Evolutionary conservation across 2,888 invertebrate genomes (phyloP), one percentile per base, ranked within the genome.

Genomic region (Noctua janthe): DNA sequence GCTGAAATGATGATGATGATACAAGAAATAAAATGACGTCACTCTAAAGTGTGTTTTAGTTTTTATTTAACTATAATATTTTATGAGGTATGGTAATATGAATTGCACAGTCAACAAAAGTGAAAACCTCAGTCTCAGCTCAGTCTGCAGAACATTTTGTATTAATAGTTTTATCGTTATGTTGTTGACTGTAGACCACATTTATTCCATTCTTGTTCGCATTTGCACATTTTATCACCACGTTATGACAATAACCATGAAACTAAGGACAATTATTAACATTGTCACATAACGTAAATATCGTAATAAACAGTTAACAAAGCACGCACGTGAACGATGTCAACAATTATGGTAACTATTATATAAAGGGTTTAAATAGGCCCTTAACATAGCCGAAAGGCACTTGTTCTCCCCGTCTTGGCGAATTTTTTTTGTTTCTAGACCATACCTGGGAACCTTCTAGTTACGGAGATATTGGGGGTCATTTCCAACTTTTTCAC

Each of bases 281-380:
- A n/a, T 51, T 85, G 81, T 85, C 78, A 71, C 47, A 39, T 76
- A 71, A 56, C 66, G 56, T 74, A 75, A 74, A 76, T 76, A 72
- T n/a, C 4, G 69, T 76, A 35, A 70, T 69, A 70, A 29, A 43
- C 43, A 59, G 56, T 35, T 29, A 51, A 64, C 23, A 51, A 29
- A 51, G 11, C 49, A 62, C 8, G 1, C 23, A 29, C 11, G 23
- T 43, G 43, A 29, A 29, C 8, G 17, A 35, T 77, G 29, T 29
- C 49, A 51, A 29, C 29, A 77, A 43, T 47, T 47, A 29, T 29
- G 29, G 11, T 49, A 49, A 15, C 51, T 8, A 10, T 43, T 43
- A 43, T 43, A 43, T 43, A 43, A 8, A 43, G 43, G 43, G 43
- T 43, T 3, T 43, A 43, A 43, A 3, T 5, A 43, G 43, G 0